phyloP scores from a whole-genome alignment of 2,113 vertebrate species.

The Nycticorax nycticorax region DNA sequence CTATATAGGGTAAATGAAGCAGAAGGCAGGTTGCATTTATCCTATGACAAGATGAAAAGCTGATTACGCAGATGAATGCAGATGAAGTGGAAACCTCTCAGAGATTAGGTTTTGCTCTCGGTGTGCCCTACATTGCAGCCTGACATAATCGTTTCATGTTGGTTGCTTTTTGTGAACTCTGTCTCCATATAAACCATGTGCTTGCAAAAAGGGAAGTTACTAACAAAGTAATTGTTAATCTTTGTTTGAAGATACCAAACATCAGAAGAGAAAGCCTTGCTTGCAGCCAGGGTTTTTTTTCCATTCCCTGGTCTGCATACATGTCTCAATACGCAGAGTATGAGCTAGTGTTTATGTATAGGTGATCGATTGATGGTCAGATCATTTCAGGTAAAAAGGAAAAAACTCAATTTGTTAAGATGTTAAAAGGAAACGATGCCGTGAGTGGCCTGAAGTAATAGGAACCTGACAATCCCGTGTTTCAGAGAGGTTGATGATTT shows the following conservation, averaged over 20 bases:
- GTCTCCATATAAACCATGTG: not conserved
- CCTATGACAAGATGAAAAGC: constrained; percentile 74
- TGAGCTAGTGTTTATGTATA: not conserved
- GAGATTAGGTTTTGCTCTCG: constrained; percentile 77
- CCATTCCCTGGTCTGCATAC: not conserved
- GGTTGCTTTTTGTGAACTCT: constrained; percentile 24
- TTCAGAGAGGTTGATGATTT: not conserved
- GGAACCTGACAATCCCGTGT: not conserved
- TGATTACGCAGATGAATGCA: constrained; percentile 75
- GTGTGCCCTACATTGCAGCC: constrained; percentile 76
- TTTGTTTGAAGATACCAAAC: not conserved
- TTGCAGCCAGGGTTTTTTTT: not conserved
- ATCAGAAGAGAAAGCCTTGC: not conserved
- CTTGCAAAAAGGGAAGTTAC: not conserved
- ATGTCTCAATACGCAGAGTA: not conserved
- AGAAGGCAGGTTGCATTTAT: constrained; percentile 74
- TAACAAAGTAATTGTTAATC: not conserved
- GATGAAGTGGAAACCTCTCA: constrained; percentile 76
- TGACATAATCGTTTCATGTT: constrained; percentile 54
- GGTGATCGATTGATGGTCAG: accelerated
- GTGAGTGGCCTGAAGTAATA: not conserved
- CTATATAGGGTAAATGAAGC: constrained; percentile 54
- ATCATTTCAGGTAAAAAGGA: not conserved
- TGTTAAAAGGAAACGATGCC: not conserved
- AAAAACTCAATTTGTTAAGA: not conserved